A percentile compares a stretch with the other conserved stretches of the same genome.
Conservation (phyloP, 2,113 vertebrate species). For the Labeo rohita region DNA sequence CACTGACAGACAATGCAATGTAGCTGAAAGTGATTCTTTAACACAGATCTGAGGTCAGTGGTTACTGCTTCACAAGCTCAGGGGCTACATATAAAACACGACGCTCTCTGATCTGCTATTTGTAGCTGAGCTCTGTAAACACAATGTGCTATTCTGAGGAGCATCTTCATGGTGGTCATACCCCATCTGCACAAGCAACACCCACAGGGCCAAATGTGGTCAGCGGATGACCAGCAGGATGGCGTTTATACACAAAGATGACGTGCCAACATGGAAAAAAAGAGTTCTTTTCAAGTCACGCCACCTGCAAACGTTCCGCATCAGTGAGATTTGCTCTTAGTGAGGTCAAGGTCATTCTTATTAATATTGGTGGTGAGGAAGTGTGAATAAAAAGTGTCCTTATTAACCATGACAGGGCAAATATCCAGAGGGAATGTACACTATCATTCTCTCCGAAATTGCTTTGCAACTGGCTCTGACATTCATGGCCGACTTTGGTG, state of each 20-base stretch:
- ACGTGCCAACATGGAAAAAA: not conserved
- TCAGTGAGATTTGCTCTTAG: slow-evolving; percentile 10
- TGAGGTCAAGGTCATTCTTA: slow-evolving; percentile 26
- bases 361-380: slow-evolving; percentile 29
- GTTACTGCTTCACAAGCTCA: not conserved
- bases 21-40: slow-evolving; percentile 1
- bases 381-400: slow-evolving; percentile 48
- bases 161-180: slow-evolving; percentile 25
- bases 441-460: slow-evolving; percentile 29
- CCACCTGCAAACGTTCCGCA: not conserved
- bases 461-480: slow-evolving; percentile 44
- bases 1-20: not conserved
- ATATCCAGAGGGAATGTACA: slow-evolving; percentile 47
- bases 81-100: slow-evolving; percentile 1
- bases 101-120: not conserved
- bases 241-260: slow-evolving; percentile 14
- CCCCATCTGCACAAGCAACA: slow-evolving; percentile 24
- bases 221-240: slow-evolving; percentile 7
- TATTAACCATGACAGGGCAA: slow-evolving; percentile 54
- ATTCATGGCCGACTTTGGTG: slow-evolving; percentile 35
- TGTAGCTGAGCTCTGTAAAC: not conserved
- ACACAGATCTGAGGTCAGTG: slow-evolving; percentile 5
- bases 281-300: not conserved
- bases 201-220: not conserved
- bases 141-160: slow-evolving; percentile 2